Evolutionary conservation across 1,140 invertebrate genomes (phyloP).

Genomic region (Aphelinus certus): DNA sequence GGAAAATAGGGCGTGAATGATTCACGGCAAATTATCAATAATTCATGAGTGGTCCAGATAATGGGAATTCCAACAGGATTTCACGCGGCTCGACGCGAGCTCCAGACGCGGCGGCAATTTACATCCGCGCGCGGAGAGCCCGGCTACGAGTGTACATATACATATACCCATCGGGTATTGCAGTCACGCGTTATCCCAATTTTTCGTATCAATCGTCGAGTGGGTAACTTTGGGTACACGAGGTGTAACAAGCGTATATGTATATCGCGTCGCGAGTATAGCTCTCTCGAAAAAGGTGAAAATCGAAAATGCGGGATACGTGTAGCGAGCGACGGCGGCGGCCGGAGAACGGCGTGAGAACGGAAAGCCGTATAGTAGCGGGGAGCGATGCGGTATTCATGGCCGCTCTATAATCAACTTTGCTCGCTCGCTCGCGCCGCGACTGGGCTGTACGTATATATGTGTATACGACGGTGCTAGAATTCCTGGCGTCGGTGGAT

Average conservation of each 20-base stretch:
- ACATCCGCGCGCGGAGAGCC: not conserved
- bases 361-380: conserved; percentile 8
- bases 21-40: conserved; percentile 3
- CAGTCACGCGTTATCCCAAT: conserved; percentile 23
- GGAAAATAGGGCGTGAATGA: too few species aligned
- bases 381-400: conserved; percentile 19
- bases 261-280: not conserved
- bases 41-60: not conserved
- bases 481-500: too few species aligned
- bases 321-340: not conserved
- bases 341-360: conserved; percentile 7
- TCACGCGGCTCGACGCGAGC: too few species aligned
- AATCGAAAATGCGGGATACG: conserved; percentile 10
- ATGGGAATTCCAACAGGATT: not conserved
- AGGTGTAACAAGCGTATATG: not conserved
- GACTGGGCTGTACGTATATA: too few species aligned
- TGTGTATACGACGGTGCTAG: too few species aligned
- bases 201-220: conserved; percentile 5
- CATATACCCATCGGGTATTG: conserved; percentile 1
- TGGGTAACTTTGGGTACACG: not conserved
- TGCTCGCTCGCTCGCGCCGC: conserved; percentile 3
- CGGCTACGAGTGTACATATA: not conserved
- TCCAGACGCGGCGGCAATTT: too few species aligned
- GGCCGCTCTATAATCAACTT: conserved; percentile 22
- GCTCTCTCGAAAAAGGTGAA: conserved; percentile 1